A percentile compares a stretch with the other conserved stretches of the same genome.
Evolutionary conservation across 2,797 vertebrate species (phyloP).

Genomic region (Aldrovandia affinis): DNA sequence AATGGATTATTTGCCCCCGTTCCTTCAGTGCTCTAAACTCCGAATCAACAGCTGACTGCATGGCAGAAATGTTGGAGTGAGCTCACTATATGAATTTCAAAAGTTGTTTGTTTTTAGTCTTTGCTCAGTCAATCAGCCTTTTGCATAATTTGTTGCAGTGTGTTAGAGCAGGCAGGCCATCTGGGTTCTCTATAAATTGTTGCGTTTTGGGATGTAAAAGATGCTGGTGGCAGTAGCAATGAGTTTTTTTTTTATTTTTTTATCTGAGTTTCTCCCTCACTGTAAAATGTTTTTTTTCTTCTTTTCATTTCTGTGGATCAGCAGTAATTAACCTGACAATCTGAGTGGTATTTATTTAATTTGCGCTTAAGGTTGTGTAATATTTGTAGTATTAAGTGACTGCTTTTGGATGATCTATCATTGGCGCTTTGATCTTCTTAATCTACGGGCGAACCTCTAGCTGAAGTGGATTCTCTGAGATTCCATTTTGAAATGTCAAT

Average conservation of each 20-base stretch:
- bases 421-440: not conserved
- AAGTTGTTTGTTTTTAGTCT: not conserved
- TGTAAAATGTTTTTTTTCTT: not conserved
- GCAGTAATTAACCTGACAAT: conserved; percentile 30
- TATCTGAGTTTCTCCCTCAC: not conserved
- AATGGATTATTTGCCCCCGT: not conserved
- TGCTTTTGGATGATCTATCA: not conserved
- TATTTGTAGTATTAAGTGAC: not conserved
- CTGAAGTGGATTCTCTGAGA: not conserved
- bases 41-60: not conserved
- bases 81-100: not conserved
- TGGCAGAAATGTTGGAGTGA: not conserved
- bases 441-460: not conserved
- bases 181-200: conserved; percentile 26
- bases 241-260: not conserved
- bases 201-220: not conserved
- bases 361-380: not conserved
- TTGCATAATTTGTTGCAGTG: conserved; percentile 10
- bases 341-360: not conserved
- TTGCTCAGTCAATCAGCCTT: conserved; percentile 20
- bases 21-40: not conserved
- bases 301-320: conserved; percentile 11
- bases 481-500: not conserved
- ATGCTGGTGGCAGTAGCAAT: not conserved
- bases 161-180: conserved; percentile 5